Conservation (phyloP, 1,140 invertebrate genomes). For the Rhagoletis zephyria region DNA sequence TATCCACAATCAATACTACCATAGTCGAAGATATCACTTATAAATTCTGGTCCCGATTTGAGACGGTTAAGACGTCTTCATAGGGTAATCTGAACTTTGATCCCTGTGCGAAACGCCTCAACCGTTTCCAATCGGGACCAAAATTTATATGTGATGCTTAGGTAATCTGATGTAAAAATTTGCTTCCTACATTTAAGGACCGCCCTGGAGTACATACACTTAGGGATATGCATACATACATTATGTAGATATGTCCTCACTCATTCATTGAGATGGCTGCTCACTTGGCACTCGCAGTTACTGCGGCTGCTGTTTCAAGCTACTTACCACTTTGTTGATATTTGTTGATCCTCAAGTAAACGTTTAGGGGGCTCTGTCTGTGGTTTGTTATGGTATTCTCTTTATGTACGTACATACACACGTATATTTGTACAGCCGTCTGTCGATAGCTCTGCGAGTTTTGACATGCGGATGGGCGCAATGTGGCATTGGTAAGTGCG, state of each 20-base stretch:
- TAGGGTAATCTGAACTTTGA: no score
- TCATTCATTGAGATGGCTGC: constrained; percentile 42
- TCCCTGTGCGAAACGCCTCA: no score
- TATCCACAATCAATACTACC: no score
- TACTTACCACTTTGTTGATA: constrained; percentile 45
- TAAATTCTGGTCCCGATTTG: no score
- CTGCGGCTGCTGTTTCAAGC: neutral
- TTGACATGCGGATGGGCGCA: neutral
- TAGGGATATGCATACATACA: no score
- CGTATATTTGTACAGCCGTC: constrained; percentile 11
- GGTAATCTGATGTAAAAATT: no score
- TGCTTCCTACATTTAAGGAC: no score
- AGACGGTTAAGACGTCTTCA: no score
- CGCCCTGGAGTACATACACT: no score
- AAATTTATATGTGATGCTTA: no score
- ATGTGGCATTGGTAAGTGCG: neutral
- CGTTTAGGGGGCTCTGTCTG: neutral
- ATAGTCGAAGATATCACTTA: no score
- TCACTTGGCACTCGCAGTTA: constrained; percentile 23
- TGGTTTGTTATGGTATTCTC: neutral
- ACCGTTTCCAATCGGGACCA: no score
- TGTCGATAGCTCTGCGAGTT: neutral
- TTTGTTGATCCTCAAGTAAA: constrained; percentile 46
- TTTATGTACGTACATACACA: neutral
- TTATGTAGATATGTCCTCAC: neutral